Conservation (phyloP, 2,888 invertebrate species). For the Diabrotica balteata region DNA sequence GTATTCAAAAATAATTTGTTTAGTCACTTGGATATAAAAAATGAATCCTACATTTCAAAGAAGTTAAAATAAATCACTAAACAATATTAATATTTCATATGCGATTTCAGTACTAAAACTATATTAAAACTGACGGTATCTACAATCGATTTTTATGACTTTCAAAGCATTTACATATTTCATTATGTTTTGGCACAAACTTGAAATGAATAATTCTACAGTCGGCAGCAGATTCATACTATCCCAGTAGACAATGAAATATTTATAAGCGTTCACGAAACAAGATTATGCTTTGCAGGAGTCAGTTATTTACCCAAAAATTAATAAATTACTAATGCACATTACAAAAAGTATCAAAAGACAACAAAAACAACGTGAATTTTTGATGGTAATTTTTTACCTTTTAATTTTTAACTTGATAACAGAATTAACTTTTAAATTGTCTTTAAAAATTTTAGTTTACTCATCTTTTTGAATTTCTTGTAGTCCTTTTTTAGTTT, state of each 20-base stretch:
- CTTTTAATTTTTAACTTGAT: too few species aligned
- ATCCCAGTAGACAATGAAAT: slow-evolving; percentile 6
- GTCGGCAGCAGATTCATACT: slow-evolving; percentile 11
- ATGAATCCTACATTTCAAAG: too few species aligned
- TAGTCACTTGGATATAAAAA: too few species aligned
- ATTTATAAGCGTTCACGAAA: slow-evolving; percentile 37
- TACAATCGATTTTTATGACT: slow-evolving; percentile 27
- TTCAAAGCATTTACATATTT: slow-evolving; percentile 23
- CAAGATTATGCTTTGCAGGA: not conserved
- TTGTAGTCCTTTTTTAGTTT: too few species aligned
- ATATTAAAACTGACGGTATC: slow-evolving; percentile 3
- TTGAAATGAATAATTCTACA: slow-evolving; percentile 18
- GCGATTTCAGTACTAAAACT: not conserved
- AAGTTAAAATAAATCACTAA: too few species aligned
- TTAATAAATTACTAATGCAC: not conserved
- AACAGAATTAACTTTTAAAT: too few species aligned
- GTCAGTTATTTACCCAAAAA: not conserved
- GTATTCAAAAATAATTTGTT: too few species aligned
- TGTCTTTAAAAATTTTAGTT: too few species aligned
- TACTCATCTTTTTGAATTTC: too few species aligned
- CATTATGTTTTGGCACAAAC: slow-evolving; percentile 27
- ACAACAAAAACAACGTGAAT: too few species aligned
- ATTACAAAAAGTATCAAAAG: too few species aligned
- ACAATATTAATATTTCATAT: not conserved
- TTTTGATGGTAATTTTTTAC: too few species aligned